Percentiles rank a stretch among this genome's conserved stretches.
These are phyloP conservation scores for Crossocerus cetratus DNA, from an alignment of 2,888 invertebrate species.

Conservation along the genomic window DNA sequence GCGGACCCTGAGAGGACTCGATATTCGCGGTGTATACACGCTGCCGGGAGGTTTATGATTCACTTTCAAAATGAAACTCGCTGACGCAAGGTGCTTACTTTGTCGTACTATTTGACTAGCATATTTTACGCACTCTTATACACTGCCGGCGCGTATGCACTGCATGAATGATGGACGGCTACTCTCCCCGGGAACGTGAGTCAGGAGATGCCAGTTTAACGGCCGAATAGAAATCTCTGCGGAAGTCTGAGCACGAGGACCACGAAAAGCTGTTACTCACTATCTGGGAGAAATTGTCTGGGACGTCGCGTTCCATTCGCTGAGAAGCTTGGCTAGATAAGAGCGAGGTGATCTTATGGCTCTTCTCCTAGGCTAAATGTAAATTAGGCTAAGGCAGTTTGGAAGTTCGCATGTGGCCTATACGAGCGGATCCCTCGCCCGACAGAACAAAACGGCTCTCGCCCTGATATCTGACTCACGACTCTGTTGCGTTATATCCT, in stretches of 20 bases:
- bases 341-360: slow-evolving; percentile 34
- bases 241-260: no score
- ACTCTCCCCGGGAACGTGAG: no score
- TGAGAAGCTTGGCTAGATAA: slow-evolving; percentile 40
- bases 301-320: slow-evolving; percentile 37
- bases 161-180: no score
- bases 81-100: no score
- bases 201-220: no score
- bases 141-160: no score
- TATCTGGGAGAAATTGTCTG: slow-evolving; percentile 35
- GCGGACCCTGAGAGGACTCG: slow-evolving; percentile 11
- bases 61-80: neutral
- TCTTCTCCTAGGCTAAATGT: slow-evolving; percentile 48
- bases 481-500: slow-evolving; percentile 30
- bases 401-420: slow-evolving; percentile 56
- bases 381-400: slow-evolving; percentile 64
- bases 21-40: neutral
- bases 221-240: no score
- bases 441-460: slow-evolving; percentile 46
- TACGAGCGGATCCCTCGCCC: slow-evolving; percentile 26
- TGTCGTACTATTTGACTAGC: no score
- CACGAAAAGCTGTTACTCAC: neutral
- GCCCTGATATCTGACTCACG: slow-evolving; percentile 38
- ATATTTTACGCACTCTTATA: no score
- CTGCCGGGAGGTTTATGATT: slow-evolving; percentile 18